Evolutionary conservation across 1,140 invertebrate species (phyloP), one percentile per base, ranked within the genome.

Genomic region (Microplitis mediator): DNA sequence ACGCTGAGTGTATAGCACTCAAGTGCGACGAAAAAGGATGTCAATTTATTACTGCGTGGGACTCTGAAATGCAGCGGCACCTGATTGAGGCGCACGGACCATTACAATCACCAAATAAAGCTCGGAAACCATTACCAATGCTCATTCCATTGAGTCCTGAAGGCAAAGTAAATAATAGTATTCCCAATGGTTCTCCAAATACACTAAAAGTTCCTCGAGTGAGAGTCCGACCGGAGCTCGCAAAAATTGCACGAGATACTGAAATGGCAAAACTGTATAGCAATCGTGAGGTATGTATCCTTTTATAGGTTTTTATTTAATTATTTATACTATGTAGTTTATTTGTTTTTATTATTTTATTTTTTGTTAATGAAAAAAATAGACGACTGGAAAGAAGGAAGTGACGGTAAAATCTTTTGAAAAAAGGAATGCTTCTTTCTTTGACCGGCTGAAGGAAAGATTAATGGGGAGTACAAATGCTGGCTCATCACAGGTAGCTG

Each of bases 401-500:
- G 82, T 78, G 54, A 79, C 81, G 11, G 80, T 77, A 69, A 84
- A 78, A 58, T 82, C 80, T 4, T 89, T 89, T 75, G 90, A 90
- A 74, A 92, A 91, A 84, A 94, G 93, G 79, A 92, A 92, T 77
- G 89, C 91, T 14, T 93, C 92, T 9, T 95, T 95, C 80, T 95
- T 95, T 80, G 93, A 96, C 78, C 92, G 91, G 80, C 86, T 95
- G 13, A 94, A 94, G 84, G 92, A 93, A 81, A 91, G 92, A 84
- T 81, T 95, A 39, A 87, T 88, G 84, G 84, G 90, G 13, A 79
- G 74, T 34, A 52, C 77, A 36, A 88, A 84, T 73, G 86, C 85
- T 4, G 87, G 88, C 54, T 83, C 89, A 31, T 76, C 82, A 9
- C 85, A 87, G 63, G 84, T 87, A 39, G 88, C 84, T 16, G 83